phyloP scores from a whole-genome alignment of 2,113 vertebrate species.

The Rhea pennata region DNA sequence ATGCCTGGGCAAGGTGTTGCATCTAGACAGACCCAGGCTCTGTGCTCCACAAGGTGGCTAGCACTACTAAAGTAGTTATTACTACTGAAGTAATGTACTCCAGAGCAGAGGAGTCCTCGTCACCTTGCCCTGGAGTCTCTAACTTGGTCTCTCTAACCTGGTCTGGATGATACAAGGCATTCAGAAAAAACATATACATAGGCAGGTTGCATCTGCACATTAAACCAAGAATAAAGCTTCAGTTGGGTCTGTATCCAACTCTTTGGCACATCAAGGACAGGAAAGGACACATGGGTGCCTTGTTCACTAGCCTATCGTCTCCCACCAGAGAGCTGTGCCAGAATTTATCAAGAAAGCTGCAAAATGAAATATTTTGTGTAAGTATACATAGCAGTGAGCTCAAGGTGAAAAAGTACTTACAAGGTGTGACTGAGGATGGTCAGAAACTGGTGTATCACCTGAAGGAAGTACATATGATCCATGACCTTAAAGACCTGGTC shows the following conservation, averaged over 20 bases:
- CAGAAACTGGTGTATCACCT: conserved; percentile 42
- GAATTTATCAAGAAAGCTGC: conserved; percentile 56
- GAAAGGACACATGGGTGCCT: background rate
- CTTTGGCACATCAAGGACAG: conserved; percentile 33
- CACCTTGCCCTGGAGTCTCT: background rate
- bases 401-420: conserved; percentile 35
- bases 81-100: fast-evolving
- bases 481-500: background rate
- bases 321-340: conserved; percentile 59
- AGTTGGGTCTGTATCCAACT: conserved; percentile 10
- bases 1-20: background rate
- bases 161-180: background rate
- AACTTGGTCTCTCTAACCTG: background rate
- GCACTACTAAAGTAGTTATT: too few species aligned
- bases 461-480: conserved; percentile 41
- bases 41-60: fast-evolving
- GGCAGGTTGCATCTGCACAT: background rate
- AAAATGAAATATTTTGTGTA: conserved; percentile 19
- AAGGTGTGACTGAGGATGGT: conserved; percentile 33
- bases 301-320: conserved; percentile 11
- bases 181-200: background rate
- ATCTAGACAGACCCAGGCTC: background rate
- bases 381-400: background rate
- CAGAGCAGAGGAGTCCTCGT: background rate
- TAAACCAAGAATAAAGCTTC: conserved; percentile 30